These are phyloP conservation scores for Mythimna pallens DNA, from an alignment of 2,888 invertebrate species.

Conservation along the genomic window DNA sequence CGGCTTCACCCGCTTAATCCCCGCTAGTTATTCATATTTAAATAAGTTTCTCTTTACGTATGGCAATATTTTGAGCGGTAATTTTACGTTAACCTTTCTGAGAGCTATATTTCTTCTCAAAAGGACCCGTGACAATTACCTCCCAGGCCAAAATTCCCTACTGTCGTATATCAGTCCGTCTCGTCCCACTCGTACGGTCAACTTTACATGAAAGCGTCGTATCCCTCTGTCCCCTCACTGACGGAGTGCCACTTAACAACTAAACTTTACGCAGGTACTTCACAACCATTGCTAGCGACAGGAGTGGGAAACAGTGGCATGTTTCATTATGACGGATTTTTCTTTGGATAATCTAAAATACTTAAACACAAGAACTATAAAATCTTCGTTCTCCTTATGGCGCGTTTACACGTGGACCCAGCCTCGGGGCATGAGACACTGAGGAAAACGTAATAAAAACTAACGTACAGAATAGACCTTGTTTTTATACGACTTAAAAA, in stretches of 20 bases:
- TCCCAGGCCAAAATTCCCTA: neutral
- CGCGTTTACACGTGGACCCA: no score
- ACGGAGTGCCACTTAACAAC: constrained; percentile 23
- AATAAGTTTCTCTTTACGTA: neutral
- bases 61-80: neutral
- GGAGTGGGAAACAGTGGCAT: neutral
- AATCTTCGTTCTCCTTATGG: no score
- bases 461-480: no score
- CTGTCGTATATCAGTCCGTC: constrained; percentile 3
- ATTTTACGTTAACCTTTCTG: neutral
- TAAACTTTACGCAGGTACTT: constrained; percentile 40
- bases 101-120: constrained; percentile 7
- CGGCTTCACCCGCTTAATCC: no score
- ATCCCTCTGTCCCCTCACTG: constrained; percentile 2
- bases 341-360: no score
- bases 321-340: no score
- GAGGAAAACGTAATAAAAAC: no score
- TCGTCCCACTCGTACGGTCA: constrained; percentile 20
- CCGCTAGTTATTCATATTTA: no score
- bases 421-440: no score
- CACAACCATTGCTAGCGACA: constrained; percentile 4
- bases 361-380: no score
- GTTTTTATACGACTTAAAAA: no score
- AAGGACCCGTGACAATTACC: neutral
- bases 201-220: constrained; percentile 26